Percentiles rank a stretch among this genome's conserved stretches.
Evolutionary conservation across 2,797 vertebrate genomes (phyloP).

Genomic region (Macroramphosus scolopax): DNA sequence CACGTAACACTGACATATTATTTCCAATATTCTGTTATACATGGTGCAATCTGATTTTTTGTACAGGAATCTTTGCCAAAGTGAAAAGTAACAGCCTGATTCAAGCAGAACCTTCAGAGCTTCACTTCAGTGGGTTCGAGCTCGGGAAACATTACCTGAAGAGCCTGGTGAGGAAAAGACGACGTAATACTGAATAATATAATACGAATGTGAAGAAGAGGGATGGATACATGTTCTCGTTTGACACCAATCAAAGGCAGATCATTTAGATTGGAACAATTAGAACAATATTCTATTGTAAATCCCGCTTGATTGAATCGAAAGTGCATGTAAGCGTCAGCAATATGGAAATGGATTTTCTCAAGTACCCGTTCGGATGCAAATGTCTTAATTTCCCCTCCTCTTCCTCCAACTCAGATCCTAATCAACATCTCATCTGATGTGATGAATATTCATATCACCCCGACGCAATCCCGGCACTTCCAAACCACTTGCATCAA

Average conservation of each 20-base stretch:
- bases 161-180: constrained; percentile 80
- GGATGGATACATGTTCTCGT: too few relatives aligned
- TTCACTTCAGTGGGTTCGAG: constrained; percentile 92
- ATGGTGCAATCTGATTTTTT: background rate
- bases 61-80: constrained; percentile 81
- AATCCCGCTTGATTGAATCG: too few relatives aligned
- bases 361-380: constrained; percentile 38
- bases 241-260: too few relatives aligned
- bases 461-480: constrained; percentile 87
- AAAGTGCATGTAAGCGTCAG: constrained; percentile 27
- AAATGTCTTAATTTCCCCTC: constrained; percentile 18
- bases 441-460: constrained; percentile 82
- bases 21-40: too few relatives aligned
- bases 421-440: constrained; percentile 87
- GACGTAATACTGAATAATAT: too few relatives aligned
- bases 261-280: too few relatives aligned
- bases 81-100: constrained; percentile 77
- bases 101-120: constrained; percentile 82
- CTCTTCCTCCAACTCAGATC: constrained; percentile 76
- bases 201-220: too few relatives aligned
- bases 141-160: constrained; percentile 80
- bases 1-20: too few relatives aligned
- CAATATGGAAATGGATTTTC: constrained; percentile 21
- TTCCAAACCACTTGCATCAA: constrained; percentile 88
- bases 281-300: too few relatives aligned